Evolutionary conservation across 2,888 invertebrate genomes (phyloP).

Genomic region (Biston betularia): DNA sequence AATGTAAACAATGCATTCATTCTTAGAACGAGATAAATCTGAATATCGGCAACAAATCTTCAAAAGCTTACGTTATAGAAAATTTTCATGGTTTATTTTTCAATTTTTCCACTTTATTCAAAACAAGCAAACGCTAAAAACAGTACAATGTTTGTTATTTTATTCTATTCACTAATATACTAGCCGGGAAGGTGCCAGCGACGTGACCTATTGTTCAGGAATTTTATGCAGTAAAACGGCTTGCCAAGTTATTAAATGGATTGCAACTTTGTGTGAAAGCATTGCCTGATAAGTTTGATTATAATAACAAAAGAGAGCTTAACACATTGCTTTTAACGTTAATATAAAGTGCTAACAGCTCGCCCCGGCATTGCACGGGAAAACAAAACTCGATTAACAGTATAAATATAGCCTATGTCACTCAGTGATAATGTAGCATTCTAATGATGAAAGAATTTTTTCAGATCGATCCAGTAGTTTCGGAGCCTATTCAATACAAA

Average conservation of each 20-base stretch:
- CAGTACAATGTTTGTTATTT: constrained; percentile 13
- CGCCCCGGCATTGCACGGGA: no score
- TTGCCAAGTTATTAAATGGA: constrained; percentile 11
- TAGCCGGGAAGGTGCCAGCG: constrained; percentile 2
- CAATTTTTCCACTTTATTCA: constrained; percentile 2
- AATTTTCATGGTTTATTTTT: constrained; percentile 7
- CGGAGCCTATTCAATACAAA: no score
- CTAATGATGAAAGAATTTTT: no score
- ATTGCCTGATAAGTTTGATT: neutral
- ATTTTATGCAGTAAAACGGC: constrained; percentile 1
- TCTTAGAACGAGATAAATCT: neutral
- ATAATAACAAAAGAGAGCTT: neutral
- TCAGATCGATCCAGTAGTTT: no score
- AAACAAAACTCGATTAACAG: no score
- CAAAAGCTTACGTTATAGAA: neutral
- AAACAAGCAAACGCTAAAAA: constrained; percentile 12
- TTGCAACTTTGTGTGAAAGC: neutral
- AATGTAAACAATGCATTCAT: constrained; percentile 6
- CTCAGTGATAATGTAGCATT: no score
- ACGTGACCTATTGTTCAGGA: constrained; percentile 3
- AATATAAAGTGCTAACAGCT: no score
- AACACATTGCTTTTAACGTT: no score
- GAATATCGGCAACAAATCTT: constrained; percentile 4
- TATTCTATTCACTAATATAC: constrained; percentile 6
- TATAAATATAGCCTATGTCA: no score